Conservation (phyloP, 1,140 invertebrate genomes). For the Trachymyrmex septentrionalis region DNA sequence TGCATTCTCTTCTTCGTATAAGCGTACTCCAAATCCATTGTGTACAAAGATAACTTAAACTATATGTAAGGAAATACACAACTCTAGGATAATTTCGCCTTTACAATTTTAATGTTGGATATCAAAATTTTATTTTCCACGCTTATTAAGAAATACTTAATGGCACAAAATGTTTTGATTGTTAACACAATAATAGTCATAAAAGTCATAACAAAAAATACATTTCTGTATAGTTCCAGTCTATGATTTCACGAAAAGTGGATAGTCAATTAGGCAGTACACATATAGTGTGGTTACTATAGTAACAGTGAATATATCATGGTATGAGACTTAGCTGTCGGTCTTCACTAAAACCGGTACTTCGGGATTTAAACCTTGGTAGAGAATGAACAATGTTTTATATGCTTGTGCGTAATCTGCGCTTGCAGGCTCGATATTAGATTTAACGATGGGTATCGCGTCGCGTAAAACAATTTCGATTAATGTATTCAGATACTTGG, state of each 20-base stretch:
- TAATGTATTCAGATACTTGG: conserved; percentile 76
- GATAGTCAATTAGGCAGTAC: not conserved
- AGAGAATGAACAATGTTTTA: conserved; percentile 79
- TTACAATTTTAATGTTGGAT: conserved; percentile 9
- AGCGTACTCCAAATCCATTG: conserved; percentile 88
- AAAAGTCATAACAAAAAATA: conserved; percentile 16
- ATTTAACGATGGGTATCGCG: conserved; percentile 72
- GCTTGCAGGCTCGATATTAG: conserved; percentile 63
- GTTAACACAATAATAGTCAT: not conserved
- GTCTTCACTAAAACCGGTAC: conserved; percentile 76
- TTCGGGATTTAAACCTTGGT: conserved; percentile 79
- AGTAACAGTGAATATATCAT: conserved; percentile 50
- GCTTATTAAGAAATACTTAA: not conserved
- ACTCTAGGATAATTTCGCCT: not conserved
- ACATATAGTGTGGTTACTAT: conserved; percentile 58
- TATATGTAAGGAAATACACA: not conserved
- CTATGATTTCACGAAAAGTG: not conserved
- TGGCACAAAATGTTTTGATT: not conserved
- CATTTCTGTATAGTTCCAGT: not conserved
- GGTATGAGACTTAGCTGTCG: conserved; percentile 60
- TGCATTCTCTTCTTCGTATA: conserved; percentile 90
- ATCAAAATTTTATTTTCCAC: conserved; percentile 21
- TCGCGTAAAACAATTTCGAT: conserved; percentile 72
- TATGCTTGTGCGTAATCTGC: conserved; percentile 76
- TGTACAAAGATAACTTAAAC: conserved; percentile 40